Evolutionary conservation across 2,888 invertebrate species (phyloP), one percentile per base, ranked within the genome.

Genomic region (Crossocerus cetratus): DNA sequence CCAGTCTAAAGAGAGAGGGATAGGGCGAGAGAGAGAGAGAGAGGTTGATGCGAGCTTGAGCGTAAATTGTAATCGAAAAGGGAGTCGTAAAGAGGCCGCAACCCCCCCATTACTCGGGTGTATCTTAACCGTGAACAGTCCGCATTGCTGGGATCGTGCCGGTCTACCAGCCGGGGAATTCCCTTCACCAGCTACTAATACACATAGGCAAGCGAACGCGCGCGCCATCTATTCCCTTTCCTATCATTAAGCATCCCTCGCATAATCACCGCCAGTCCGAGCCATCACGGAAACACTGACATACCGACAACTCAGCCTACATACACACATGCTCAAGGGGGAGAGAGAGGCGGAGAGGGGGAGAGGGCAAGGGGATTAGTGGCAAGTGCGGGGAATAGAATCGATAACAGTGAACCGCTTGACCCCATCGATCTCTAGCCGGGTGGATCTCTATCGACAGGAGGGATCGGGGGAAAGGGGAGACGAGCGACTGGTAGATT

Each of bases 11-110:
- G 32, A 32, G 23, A 32, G 23, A 2, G 32, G 2, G 32, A 32
- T 4, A 32, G 32, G 11, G 8, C 5, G 4, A 5, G 32, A 32
- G 32, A 8, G 32, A 32, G 32, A 32, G 11, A 32, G 32, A 32
- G 32, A 63, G 53, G 45, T 68, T 59, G 68, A 72, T 54, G 64
- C 54, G 69, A 72, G 63, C 60, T 69, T 49, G 32, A 44, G 56
- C 65, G 42, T 72, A 72, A 72, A 72, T 72, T 72, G 60, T 60
- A 72, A 64, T 72, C 69, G 72, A 65, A 65, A 72, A 65, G 64
- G 69, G 49, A 56, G 45, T 42, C 56, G 49, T n/a, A 18, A 45
- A 18, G 55, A 23, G 60, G 23, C 60, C 43, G 43, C 42, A 65
- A 65, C 62, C 70, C 53, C 11, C 62, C 70, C 61, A 70, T 73